These are phyloP conservation scores for Urechis unicinctus DNA, from an alignment of 2,888 invertebrate species.

Conservation along the genomic window DNA sequence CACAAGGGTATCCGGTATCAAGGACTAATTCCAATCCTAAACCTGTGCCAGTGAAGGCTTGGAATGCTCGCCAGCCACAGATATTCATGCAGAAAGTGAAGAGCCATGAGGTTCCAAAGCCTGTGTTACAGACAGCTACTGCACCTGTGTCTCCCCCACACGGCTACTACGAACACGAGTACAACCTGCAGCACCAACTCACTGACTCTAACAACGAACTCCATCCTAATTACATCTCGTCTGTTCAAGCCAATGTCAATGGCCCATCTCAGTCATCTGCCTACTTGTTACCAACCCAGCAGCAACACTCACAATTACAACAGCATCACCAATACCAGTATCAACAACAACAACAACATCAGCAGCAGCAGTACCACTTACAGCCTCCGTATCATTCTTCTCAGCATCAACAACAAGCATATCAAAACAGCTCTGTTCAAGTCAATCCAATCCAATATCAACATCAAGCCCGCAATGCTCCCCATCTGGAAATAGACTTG, in stretches of 20 bases:
- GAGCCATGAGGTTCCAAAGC: constrained; percentile 88
- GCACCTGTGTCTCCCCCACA: constrained; percentile 66
- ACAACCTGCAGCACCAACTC: background rate
- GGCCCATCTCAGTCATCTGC: constrained; percentile 35
- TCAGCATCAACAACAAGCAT: constrained; percentile 13
- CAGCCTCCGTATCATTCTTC: constrained; percentile 12
- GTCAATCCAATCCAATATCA: too few species aligned
- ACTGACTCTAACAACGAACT: background rate
- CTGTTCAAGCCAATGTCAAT: constrained; percentile 39
- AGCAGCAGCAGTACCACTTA: constrained; percentile 5
- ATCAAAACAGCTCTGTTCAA: too few species aligned
- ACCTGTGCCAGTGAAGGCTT: constrained; percentile 65
- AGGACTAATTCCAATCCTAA: too few species aligned
- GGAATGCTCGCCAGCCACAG: constrained; percentile 82
- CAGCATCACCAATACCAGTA: too few species aligned
- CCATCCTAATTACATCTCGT: constrained; percentile 29
- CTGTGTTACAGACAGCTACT: constrained; percentile 87
- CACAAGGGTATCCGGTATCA: background rate
- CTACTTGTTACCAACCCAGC: constrained; percentile 27
- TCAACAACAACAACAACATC: constrained; percentile 7
- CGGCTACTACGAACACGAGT: background rate
- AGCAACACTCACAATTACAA: too few species aligned
- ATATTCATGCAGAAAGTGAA: constrained; percentile 96
- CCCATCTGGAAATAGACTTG: background rate
- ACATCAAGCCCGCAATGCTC: constrained; percentile 6